Conservation (phyloP, 35 echinoderm and acorn worm species). For the Lytechinus pictus region DNA sequence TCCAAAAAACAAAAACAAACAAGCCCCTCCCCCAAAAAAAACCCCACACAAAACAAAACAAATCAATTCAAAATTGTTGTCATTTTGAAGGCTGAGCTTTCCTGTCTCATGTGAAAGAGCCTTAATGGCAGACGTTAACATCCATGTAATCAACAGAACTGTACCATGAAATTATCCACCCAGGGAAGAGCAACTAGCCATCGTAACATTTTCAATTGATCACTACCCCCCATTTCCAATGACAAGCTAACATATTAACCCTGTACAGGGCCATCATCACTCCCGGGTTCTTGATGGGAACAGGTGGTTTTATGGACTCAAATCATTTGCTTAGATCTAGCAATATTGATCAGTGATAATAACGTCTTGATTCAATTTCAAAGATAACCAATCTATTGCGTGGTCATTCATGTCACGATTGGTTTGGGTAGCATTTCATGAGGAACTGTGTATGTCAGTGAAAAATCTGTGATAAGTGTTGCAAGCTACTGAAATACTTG, state of each 20-base stretch:
- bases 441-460: too few species aligned
- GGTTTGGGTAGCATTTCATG: background rate
- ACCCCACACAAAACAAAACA: too few species aligned
- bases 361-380: background rate
- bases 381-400: background rate
- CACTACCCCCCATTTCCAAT: background rate
- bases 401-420: constrained; percentile 3
- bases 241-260: background rate
- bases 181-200: background rate
- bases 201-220: background rate
- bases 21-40: too few species aligned
- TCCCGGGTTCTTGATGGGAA: background rate
- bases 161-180: background rate
- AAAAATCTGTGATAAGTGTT: too few species aligned
- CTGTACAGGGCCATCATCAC: background rate
- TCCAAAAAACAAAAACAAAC: too few species aligned
- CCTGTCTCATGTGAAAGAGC: background rate
- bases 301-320: background rate
- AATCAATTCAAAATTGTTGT: too few species aligned
- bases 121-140: background rate
- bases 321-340: background rate
- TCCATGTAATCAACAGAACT: background rate
- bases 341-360: background rate
- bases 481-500: too few species aligned
- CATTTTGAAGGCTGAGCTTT: too few species aligned